Conservation (phyloP, 1,140 invertebrate genomes). For the Nixonia krombeini region DNA sequence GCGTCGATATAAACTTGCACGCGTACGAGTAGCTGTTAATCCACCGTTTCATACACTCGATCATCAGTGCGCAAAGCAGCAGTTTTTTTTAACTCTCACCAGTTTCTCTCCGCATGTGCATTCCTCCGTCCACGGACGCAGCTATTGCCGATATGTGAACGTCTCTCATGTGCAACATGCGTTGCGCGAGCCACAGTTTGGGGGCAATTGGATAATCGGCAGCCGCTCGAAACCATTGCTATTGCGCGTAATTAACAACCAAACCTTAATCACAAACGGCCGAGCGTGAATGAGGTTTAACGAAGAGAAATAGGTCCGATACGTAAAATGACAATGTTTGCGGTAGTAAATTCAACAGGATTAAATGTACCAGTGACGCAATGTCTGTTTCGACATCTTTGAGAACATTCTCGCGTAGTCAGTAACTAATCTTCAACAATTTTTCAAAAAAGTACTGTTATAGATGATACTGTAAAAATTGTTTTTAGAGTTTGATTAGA, state of each 20-base stretch:
- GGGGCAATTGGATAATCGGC: conserved; percentile 24
- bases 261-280: conserved; percentile 31
- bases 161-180: conserved; percentile 32
- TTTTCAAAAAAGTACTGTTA: too few species aligned
- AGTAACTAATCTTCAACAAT: too few species aligned
- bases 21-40: not conserved
- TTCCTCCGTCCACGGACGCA: conserved; percentile 15
- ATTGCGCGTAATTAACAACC: conserved; percentile 35
- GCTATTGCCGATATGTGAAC: conserved; percentile 21
- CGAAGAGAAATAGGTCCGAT: too few species aligned
- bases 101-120: conserved; percentile 1
- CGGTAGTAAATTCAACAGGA: too few species aligned
- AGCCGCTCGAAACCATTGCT: conserved; percentile 31
- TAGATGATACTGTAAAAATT: too few species aligned
- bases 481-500: too few species aligned
- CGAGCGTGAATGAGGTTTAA: too few species aligned
- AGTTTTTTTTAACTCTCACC: conserved; percentile 8
- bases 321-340: too few species aligned
- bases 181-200: conserved; percentile 28
- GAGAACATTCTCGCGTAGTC: too few species aligned
- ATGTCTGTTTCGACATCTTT: too few species aligned
- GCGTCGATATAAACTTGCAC: conserved; percentile 10
- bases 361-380: too few species aligned
- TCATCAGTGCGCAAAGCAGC: too few species aligned
- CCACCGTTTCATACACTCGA: conserved; percentile 17